These are phyloP conservation scores for Clusia tigrina DNA, from an alignment of 2,888 invertebrate genomes.

Conservation along the genomic window DNA sequence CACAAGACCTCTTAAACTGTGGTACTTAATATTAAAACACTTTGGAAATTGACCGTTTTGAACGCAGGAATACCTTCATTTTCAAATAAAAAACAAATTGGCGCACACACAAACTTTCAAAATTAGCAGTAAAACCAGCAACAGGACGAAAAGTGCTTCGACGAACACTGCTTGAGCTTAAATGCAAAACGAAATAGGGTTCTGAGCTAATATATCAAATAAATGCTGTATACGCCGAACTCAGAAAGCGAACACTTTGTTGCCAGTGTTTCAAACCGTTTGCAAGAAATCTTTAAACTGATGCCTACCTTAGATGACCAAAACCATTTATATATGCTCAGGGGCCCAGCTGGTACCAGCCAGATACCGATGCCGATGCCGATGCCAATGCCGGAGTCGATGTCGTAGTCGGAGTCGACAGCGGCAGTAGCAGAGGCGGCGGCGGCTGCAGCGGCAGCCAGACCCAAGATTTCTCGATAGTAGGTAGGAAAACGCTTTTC, in stretches of 20 bases:
- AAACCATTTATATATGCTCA: slow-evolving; percentile 65
- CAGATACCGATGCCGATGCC: no score
- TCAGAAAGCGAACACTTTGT: neutral
- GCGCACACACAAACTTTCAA: neutral
- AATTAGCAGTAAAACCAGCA: neutral
- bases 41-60: no score
- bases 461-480: slow-evolving; percentile 17
- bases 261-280: slow-evolving; percentile 49
- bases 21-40: no score
- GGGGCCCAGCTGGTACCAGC: slow-evolving; percentile 33
- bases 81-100: neutral
- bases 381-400: slow-evolving; percentile 32
- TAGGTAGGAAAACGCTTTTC: slow-evolving; percentile 20
- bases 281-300: slow-evolving; percentile 64
- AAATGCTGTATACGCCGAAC: neutral
- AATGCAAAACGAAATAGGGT: neutral
- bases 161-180: neutral
- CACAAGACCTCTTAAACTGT: no score
- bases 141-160: neutral
- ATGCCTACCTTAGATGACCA: slow-evolving; percentile 64
- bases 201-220: neutral
- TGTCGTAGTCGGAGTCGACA: slow-evolving; percentile 34
- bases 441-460: slow-evolving; percentile 22
- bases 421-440: slow-evolving; percentile 25
- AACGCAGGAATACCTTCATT: neutral